phyloP scores from a whole-genome alignment of 2,797 vertebrate species.

The Ficedula albicollis region DNA sequence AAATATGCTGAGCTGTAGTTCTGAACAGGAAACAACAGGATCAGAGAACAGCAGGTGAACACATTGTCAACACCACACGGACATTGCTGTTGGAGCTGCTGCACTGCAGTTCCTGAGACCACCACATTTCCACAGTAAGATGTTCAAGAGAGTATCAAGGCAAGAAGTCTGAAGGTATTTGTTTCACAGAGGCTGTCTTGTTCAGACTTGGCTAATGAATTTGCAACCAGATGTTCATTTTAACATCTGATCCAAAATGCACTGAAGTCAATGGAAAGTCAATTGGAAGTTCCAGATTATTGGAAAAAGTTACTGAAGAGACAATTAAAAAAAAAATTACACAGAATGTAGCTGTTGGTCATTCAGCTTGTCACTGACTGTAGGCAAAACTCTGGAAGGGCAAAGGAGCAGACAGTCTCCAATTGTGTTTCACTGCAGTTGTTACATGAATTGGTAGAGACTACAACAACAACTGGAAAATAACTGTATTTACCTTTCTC shows the following conservation, averaged over 20 bases:
- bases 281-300: slow-evolving; percentile 5
- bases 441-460: background rate
- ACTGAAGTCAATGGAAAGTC: slow-evolving; percentile 39
- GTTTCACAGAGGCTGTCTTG: background rate
- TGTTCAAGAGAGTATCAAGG: background rate
- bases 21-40: slow-evolving; percentile 39
- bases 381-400: background rate
- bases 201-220: slow-evolving; percentile 7
- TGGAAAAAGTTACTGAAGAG: background rate
- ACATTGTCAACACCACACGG: background rate
- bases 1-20: slow-evolving; percentile 10
- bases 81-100: background rate
- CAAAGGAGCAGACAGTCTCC: background rate
- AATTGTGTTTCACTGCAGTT: background rate
- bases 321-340: background rate
- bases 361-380: background rate
- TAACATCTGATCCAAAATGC: slow-evolving; percentile 11
- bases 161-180: background rate
- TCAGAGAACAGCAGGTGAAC: slow-evolving; percentile 42
- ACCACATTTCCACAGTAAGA: background rate
- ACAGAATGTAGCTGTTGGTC: background rate
- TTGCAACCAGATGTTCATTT: slow-evolving; percentile 41
- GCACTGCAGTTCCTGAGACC: background rate
- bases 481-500: background rate
- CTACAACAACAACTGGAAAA: background rate